phyloP scores from a whole-genome alignment of 2,888 invertebrate species.

The Tiliacea citrago region DNA sequence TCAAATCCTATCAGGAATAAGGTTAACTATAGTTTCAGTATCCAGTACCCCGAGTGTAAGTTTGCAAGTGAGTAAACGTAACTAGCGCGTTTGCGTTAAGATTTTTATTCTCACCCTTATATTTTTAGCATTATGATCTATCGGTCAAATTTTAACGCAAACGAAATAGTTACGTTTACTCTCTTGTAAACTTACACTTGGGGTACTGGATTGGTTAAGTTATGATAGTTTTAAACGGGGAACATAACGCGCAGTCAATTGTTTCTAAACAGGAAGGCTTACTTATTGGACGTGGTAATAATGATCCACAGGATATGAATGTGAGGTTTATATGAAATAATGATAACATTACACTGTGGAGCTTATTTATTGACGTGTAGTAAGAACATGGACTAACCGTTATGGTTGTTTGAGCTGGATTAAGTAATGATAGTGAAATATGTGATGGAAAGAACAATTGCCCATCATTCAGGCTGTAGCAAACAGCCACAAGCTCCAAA shows the following conservation, averaged over 20 bases:
- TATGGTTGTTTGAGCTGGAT: conserved; percentile 11
- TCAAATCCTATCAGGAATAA: neutral
- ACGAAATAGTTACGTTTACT: too few relatives aligned
- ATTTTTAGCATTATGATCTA: too few relatives aligned
- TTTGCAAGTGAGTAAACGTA: too few relatives aligned
- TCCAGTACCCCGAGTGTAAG: too few relatives aligned
- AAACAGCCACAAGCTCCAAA: neutral
- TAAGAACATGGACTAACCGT: conserved; percentile 15
- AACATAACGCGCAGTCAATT: conserved; percentile 59
- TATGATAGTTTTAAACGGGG: neutral
- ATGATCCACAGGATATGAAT: conserved; percentile 65
- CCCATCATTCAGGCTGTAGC: neutral
- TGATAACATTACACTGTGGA: conserved; percentile 60
- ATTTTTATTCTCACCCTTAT: too few relatives aligned
- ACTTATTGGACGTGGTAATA: conserved; percentile 63
- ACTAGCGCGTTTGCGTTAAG: too few relatives aligned
- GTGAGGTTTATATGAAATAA: conserved; percentile 66
- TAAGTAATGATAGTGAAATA: neutral
- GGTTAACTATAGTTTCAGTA: too few relatives aligned
- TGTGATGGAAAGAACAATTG: neutral
- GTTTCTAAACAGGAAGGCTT: conserved; percentile 72
- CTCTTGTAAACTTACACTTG: too few relatives aligned
- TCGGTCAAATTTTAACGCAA: too few relatives aligned
- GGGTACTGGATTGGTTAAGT: neutral
- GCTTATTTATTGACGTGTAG: conserved; percentile 52